These are phyloP conservation scores for Xenops minutus DNA, from an alignment of 2,797 vertebrate genomes.

Conservation along the genomic window DNA sequence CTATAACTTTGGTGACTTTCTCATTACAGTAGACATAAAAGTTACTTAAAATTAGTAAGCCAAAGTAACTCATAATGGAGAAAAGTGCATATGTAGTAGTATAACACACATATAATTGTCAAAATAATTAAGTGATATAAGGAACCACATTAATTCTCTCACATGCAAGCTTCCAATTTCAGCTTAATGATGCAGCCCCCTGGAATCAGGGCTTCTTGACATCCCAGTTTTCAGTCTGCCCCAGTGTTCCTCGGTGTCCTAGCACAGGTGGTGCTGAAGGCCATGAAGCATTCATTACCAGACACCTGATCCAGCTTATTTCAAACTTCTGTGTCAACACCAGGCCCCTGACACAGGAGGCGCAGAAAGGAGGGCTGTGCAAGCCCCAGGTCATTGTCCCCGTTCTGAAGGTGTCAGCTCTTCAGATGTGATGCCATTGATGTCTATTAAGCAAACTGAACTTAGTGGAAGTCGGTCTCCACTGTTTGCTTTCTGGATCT, in stretches of 20 bases:
- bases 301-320: neutral
- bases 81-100: neutral
- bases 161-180: neutral
- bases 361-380: neutral
- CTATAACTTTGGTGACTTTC: neutral
- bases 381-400: neutral
- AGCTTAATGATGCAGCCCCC: neutral
- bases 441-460: neutral
- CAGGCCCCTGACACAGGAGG: neutral
- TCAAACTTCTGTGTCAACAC: neutral
- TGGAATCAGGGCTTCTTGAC: neutral
- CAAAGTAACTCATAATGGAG: neutral
- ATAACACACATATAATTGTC: neutral
- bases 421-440: neutral
- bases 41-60: neutral
- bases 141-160: neutral
- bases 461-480: rapidly evolving
- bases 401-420: neutral
- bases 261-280: neutral
- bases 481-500: neutral
- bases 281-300: neutral
- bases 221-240: neutral
- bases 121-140: neutral
- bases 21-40: neutral
- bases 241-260: neutral